Percentiles rank a stretch among this genome's conserved stretches.
Conservation (phyloP, 1,140 invertebrate genomes). For the Drosophila busckii region DNA sequence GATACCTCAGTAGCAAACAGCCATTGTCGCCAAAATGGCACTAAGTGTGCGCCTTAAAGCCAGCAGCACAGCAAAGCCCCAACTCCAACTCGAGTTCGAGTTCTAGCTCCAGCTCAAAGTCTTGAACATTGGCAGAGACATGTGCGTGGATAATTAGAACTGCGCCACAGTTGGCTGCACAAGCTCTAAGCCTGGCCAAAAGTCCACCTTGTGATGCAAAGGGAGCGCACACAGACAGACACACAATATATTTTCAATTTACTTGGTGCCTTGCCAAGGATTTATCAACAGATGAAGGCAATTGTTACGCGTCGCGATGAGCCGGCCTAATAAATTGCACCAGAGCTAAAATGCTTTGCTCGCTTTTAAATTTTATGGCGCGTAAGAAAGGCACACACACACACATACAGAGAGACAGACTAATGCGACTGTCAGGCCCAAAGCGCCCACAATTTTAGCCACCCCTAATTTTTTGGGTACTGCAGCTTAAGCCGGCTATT, state of each 20-base stretch:
- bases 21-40: constrained; percentile 25
- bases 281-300: constrained; percentile 76
- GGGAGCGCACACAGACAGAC: background rate
- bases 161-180: constrained; percentile 69
- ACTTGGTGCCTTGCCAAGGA: constrained; percentile 72
- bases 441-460: constrained; percentile 30
- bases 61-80: background rate
- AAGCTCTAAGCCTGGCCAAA: constrained; percentile 26
- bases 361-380: constrained; percentile 76
- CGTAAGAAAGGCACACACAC: constrained; percentile 54
- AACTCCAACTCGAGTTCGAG: constrained; percentile 22
- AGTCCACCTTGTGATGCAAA: constrained; percentile 23
- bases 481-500: constrained; percentile 67
- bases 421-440: constrained; percentile 38
- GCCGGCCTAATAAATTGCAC: constrained; percentile 73
- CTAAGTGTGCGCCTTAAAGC: background rate
- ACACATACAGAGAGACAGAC: constrained; percentile 9
- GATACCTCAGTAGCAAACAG: constrained; percentile 39
- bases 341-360: constrained; percentile 76
- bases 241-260: constrained; percentile 67
- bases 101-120: constrained; percentile 5
- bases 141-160: constrained; percentile 76
- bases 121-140: constrained; percentile 45
- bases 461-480: constrained; percentile 56
- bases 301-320: constrained; percentile 70